Base-by-base conservation (phyloP, 2,888 invertebrate genomes). In the Lasiommata megera region DNA sequence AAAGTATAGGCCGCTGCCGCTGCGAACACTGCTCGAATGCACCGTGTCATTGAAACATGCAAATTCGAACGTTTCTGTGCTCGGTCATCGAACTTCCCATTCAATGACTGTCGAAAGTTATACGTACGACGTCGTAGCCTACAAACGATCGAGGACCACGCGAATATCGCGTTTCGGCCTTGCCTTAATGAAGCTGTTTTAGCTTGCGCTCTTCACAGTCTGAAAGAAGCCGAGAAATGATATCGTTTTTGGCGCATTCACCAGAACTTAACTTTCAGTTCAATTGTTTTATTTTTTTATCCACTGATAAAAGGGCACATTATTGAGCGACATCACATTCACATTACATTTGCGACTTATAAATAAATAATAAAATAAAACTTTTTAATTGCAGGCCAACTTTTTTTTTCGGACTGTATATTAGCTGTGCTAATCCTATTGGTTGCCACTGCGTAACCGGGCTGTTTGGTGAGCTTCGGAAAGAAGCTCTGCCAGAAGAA, bases 31-130 rank as follows among this genome's bases (percentile, higher is more conserved):
- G 65, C 76, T 75, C 67, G 74, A 66, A 75, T 81, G 80, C 83
- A 79, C 79, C 79, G 82, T 82, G 89, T 89, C 89, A 88, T 80
- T 88, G 89, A 89, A 89, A 88, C 87, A 88, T 90, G 89, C 88
- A 89, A 88, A 90, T 88, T 77, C 76, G 80, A 78, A 76, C 82
- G 82, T 80, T 80, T 79, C 80, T 80, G 73, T 76, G 80, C 70
- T 76, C 77, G 88, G 88, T 86, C 87, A 80, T 79, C 77, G 88
- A 88, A 80, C 88, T 73, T 73, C 72, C 79, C 84, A 86, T 87
- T 88, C 85, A 88, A 85, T 86, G 86, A 86, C 85, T 87, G 88
- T 86, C 88, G 88, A 89, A 90, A 90, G 86, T 88, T 86, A 81
- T 79, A 82, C 77, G 79, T 76, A 79, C 78, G 75, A 78, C 73